Conservation (phyloP, 2,797 vertebrate genomes). For the Pristis pectinata region DNA sequence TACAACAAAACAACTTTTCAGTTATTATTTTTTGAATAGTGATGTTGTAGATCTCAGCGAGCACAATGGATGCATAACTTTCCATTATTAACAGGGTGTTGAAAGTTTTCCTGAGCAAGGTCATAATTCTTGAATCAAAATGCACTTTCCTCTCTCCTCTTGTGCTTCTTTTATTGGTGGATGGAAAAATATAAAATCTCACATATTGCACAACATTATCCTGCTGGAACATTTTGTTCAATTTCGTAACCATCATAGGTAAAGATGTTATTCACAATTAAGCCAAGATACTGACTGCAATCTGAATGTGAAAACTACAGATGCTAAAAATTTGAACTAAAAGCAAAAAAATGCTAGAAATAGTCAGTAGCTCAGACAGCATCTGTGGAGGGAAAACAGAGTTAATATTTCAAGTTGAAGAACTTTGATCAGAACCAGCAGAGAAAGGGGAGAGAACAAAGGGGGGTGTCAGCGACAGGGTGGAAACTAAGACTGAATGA, state of each 20-base stretch:
- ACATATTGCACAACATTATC: conserved; percentile 21
- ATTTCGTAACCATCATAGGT: background rate
- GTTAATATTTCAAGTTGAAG: no score
- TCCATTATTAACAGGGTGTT: background rate
- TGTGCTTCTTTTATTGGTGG: background rate
- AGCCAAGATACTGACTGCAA: background rate
- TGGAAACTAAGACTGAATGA: no score
- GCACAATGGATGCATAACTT: background rate
- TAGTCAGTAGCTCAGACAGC: no score
- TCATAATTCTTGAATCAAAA: background rate
- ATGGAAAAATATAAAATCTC: background rate
- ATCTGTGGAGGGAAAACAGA: no score
- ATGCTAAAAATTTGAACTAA: no score
- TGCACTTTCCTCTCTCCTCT: no score
- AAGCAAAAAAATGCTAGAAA: no score
- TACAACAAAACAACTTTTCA: background rate
- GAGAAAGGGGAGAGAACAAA: no score
- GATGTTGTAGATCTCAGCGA: background rate
- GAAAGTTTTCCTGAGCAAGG: background rate
- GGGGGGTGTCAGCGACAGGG: no score
- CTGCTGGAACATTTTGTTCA: conserved; percentile 3
- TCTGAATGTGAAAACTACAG: no score
- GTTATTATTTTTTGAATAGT: background rate
- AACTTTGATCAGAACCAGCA: no score
- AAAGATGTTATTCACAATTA: background rate